These are phyloP conservation scores for Metopia argyrocephala DNA, from an alignment of 2,888 invertebrate species.

Conservation along the genomic window DNA sequence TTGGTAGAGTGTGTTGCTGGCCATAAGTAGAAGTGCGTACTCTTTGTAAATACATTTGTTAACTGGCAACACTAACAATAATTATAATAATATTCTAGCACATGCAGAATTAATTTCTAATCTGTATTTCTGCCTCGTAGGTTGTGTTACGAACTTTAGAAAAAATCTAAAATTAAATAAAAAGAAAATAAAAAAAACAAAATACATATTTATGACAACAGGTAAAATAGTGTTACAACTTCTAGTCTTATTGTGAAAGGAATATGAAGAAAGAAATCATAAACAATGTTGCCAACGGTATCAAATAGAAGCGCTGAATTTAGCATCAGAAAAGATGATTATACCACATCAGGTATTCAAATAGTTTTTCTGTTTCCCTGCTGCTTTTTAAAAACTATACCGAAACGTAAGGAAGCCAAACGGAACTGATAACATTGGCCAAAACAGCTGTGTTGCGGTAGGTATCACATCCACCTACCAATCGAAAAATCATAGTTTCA, in stretches of 20 bases:
- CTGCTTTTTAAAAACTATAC: no score
- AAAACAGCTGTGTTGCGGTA: no score
- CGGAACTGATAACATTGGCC: no score
- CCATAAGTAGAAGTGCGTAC: not conserved
- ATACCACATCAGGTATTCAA: no score
- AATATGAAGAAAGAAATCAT: not conserved
- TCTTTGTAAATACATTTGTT: slow-evolving; percentile 27
- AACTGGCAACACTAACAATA: slow-evolving; percentile 27
- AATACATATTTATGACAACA: slow-evolving; percentile 41
- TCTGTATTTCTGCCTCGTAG: slow-evolving; percentile 7
- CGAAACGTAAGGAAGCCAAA: no score
- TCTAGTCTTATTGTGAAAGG: slow-evolving; percentile 35
- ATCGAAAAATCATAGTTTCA: no score
- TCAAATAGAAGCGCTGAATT: no score
- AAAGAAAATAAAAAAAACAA: slow-evolving; percentile 19
- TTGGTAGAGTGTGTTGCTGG: not conserved
- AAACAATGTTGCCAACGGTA: not conserved
- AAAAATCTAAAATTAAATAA: not conserved
- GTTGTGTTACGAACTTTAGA: not conserved
- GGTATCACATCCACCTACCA: no score
- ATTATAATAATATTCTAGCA: slow-evolving; percentile 26
- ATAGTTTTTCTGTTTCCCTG: no score
- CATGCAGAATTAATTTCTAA: slow-evolving; percentile 55
- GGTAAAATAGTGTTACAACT: slow-evolving; percentile 56
- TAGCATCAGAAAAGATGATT: no score